Evolutionary conservation across 92 coral and sea anemone species (phyloP).

Genomic region (Parazoanthus darwini): DNA sequence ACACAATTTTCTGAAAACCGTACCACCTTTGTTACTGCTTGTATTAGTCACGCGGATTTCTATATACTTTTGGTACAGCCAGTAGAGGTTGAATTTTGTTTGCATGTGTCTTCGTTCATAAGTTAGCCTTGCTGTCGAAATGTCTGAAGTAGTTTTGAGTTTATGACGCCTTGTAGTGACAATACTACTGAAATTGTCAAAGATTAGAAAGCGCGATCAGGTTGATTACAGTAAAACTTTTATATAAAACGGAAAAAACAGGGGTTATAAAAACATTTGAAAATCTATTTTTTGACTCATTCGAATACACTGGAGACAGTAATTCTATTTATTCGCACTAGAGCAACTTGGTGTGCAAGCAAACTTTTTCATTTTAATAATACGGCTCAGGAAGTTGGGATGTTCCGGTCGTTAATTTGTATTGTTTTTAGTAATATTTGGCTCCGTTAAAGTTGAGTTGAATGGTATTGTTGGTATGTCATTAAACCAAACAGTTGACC

Average conservation of each 20-base stretch:
- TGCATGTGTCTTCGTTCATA: background rate
- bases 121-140: slow-evolving; percentile 17
- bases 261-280: background rate
- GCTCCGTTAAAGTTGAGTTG: slow-evolving; percentile 35
- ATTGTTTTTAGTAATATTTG: slow-evolving; percentile 15
- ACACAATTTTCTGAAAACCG: background rate
- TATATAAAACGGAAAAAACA: background rate
- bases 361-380: slow-evolving; percentile 20
- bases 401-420: slow-evolving; percentile 30
- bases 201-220: background rate
- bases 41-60: background rate
- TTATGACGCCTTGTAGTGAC: slow-evolving; percentile 3
- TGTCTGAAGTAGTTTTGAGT: slow-evolving; percentile 4
- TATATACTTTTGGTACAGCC: background rate
- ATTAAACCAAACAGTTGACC: slow-evolving; percentile 35
- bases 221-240: background rate
- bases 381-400: slow-evolving; percentile 23
- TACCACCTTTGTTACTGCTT: background rate
- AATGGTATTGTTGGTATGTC: slow-evolving; percentile 29
- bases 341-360: background rate
- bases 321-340: background rate
- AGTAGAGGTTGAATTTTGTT: background rate
- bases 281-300: background rate
- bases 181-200: background rate
- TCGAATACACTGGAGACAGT: background rate